Evolutionary conservation across 2,797 vertebrate species (phyloP).

Genomic region (Spatula versicolor): DNA sequence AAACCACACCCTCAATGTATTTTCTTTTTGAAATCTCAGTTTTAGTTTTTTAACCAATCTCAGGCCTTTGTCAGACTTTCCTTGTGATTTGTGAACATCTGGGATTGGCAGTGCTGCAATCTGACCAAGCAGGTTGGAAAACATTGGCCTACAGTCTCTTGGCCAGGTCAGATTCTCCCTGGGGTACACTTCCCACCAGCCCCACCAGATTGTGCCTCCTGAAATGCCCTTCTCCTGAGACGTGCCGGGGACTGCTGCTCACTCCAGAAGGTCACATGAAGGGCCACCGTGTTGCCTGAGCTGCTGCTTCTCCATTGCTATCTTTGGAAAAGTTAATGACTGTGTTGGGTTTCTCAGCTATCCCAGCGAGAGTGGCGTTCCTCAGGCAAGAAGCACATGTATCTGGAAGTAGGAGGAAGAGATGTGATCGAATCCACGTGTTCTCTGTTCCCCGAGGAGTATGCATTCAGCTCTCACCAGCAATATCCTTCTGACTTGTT

Average conservation of each 20-base stretch:
- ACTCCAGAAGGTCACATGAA: neutral
- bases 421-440: constrained; percentile 43
- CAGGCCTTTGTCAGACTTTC: neutral
- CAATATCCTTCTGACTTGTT: constrained; percentile 30
- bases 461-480: neutral
- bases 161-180: neutral
- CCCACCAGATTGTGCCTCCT: neutral
- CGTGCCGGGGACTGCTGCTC: neutral
- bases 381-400: neutral
- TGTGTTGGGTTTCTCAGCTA: neutral
- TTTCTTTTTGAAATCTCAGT: constrained; percentile 14
- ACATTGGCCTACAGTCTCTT: neutral
- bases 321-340: constrained; percentile 35
- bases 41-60: constrained; percentile 33
- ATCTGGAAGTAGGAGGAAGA: constrained; percentile 45
- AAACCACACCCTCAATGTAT: constrained; percentile 50
- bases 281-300: neutral
- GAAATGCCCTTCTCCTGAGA: neutral
- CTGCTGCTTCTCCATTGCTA: neutral
- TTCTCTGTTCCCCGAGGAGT: constrained; percentile 2
- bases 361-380: neutral
- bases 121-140: constrained; percentile 27
- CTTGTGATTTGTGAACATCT: constrained; percentile 40
- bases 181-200: neutral
- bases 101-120: constrained; percentile 7